These are phyloP conservation scores for Syrmaticus mikado DNA, from an alignment of 2,113 vertebrate species.

Conservation along the genomic window DNA sequence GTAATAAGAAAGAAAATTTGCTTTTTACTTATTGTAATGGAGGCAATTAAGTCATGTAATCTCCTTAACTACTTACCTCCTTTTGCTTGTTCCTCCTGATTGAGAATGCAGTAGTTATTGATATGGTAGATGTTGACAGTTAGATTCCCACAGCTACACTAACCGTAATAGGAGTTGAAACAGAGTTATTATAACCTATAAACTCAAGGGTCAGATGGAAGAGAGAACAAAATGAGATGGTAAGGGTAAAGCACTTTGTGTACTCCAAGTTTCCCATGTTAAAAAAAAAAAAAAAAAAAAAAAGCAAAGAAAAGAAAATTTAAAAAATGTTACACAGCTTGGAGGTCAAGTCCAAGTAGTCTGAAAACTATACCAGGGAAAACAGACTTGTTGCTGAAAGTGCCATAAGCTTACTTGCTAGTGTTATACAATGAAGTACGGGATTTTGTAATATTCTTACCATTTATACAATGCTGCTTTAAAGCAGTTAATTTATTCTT, in stretches of 20 bases:
- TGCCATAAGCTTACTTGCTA: not conserved
- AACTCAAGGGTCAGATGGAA: not conserved
- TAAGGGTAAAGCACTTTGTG: slow-evolving; percentile 1
- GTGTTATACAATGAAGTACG: not conserved
- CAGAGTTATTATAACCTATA: slow-evolving; percentile 20
- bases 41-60: not conserved
- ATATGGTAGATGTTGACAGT: not conserved
- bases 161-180: slow-evolving; percentile 15
- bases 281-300: not conserved
- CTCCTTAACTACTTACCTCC: not conserved
- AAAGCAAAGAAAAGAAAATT: not conserved
- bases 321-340: not conserved
- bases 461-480: not conserved
- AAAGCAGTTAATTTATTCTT: not conserved
- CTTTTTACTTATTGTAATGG: slow-evolving; percentile 15
- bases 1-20: not conserved
- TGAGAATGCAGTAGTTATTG: slow-evolving; percentile 37
- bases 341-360: slow-evolving; percentile 2
- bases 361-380: not conserved
- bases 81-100: slow-evolving; percentile 1
- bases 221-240: slow-evolving; percentile 41
- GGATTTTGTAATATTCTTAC: not conserved
- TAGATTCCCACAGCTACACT: slow-evolving; percentile 11
- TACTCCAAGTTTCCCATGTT: not conserved
- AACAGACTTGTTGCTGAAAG: not conserved